Evolutionary conservation across 2,113 vertebrate species (phyloP).

Genomic region (Oncorhynchus tshawytscha): DNA sequence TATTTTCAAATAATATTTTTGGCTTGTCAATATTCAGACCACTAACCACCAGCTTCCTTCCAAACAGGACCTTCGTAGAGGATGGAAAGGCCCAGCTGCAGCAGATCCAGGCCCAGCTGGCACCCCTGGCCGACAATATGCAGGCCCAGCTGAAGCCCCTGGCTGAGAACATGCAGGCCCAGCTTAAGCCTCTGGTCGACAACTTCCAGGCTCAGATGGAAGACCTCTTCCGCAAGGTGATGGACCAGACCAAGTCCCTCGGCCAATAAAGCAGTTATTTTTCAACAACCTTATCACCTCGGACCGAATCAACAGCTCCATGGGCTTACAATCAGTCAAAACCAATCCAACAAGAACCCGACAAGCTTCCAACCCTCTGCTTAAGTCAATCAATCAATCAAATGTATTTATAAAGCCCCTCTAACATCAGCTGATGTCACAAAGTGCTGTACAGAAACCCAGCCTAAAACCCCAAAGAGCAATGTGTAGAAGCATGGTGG

Average conservation of each 20-base stretch:
- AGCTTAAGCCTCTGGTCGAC: conserved; percentile 44
- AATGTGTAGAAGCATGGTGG: too few relatives aligned
- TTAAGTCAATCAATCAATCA: not conserved
- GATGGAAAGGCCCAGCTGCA: conserved; percentile 48
- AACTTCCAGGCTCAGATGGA: conserved; percentile 53
- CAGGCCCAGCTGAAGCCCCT: conserved; percentile 57
- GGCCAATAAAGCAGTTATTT: conserved; percentile 25
- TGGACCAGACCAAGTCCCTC: conserved; percentile 30
- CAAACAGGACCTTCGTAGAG: conserved; percentile 54
- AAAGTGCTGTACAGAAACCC: too few relatives aligned
- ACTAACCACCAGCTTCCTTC: not conserved
- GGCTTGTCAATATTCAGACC: not conserved
- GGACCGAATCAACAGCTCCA: not conserved
- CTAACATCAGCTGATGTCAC: too few relatives aligned
- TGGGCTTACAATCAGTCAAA: not conserved
- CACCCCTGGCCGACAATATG: not conserved
- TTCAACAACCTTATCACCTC: not conserved
- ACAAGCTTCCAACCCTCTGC: not conserved
- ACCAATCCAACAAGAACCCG: not conserved
- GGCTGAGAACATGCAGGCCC: conserved; percentile 37
- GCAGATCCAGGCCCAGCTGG: conserved; percentile 57
- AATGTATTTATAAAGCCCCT: too few relatives aligned
- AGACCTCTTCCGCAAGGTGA: conserved; percentile 24
- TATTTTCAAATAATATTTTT: not conserved
- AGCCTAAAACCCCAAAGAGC: too few relatives aligned